Evolutionary conservation across 2,113 vertebrate genomes (phyloP).

Genomic region (Anoplopoma fimbria): DNA sequence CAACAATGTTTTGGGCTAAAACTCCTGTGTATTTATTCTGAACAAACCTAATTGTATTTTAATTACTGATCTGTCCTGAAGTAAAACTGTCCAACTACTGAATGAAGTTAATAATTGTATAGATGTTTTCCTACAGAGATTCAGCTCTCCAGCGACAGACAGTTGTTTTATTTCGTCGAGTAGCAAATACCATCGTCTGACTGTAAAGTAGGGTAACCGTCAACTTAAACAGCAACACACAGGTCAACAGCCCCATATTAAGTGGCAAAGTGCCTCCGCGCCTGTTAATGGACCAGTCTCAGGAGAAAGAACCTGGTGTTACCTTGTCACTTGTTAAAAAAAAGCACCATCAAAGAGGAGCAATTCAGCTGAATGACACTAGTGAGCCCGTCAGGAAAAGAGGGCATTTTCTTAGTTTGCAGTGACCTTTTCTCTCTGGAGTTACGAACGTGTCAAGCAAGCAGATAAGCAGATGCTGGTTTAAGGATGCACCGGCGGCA

Average conservation of each 20-base stretch:
- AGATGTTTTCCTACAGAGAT: neutral
- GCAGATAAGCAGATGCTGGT: conserved; percentile 10
- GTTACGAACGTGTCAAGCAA: neutral
- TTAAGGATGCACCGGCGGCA: conserved; percentile 2
- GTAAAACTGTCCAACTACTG: neutral
- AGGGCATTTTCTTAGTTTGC: neutral
- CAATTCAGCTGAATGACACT: conserved; percentile 14
- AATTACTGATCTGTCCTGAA: neutral
- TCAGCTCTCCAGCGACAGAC: neutral
- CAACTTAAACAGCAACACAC: neutral
- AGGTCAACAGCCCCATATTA: conserved; percentile 13
- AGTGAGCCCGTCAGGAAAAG: neutral
- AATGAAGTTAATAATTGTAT: neutral
- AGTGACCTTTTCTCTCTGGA: conserved; percentile 9
- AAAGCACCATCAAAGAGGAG: neutral
- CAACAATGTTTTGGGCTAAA: neutral
- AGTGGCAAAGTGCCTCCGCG: conserved; percentile 9
- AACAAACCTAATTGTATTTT: neutral
- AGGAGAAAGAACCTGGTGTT: neutral
- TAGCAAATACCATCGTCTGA: neutral
- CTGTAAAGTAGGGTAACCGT: neutral
- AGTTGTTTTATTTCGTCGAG: neutral
- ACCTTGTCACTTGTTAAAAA: conserved; percentile 18
- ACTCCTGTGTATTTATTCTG: neutral
- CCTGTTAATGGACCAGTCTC: conserved; percentile 32